Evolutionary conservation across 2,797 vertebrate genomes (phyloP).

Genomic region (Poeciliopsis gracilis): DNA sequence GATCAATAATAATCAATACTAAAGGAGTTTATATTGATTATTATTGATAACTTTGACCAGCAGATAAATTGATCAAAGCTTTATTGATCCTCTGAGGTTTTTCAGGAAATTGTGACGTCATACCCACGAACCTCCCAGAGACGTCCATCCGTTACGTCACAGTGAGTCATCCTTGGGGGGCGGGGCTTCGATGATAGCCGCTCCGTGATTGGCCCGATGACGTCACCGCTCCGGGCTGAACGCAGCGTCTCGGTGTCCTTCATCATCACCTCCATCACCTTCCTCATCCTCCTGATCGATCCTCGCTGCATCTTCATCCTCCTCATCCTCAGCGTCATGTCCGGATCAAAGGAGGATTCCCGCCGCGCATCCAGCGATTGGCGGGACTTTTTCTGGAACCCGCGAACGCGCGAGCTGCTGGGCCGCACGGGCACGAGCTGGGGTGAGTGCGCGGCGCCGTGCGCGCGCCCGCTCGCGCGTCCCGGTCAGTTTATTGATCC

Average conservation of each 20-base stretch:
- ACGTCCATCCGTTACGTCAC: neutral
- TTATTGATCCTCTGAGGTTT: too few relatives aligned
- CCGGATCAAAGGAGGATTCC: conserved; percentile 58
- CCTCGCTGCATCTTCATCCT: conserved; percentile 41
- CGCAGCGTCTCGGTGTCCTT: conserved; percentile 32
- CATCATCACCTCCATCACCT: neutral
- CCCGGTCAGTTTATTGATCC: neutral
- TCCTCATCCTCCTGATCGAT: conserved; percentile 17
- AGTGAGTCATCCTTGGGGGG: conserved; percentile 12
- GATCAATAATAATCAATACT: too few relatives aligned
- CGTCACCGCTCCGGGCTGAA: conserved; percentile 32
- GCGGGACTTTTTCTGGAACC: conserved; percentile 70
- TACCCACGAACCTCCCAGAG: neutral
- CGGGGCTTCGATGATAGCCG: neutral
- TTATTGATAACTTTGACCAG: too few relatives aligned
- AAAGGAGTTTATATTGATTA: too few relatives aligned
- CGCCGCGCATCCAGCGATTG: conserved; percentile 59
- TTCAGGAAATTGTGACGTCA: neutral
- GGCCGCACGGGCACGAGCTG: conserved; percentile 72
- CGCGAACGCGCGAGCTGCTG: conserved; percentile 69
- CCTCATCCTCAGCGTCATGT: conserved; percentile 55
- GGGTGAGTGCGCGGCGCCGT: conserved; percentile 51
- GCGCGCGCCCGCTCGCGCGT: neutral
- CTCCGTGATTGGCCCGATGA: conserved; percentile 44
- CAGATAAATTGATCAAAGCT: too few relatives aligned